phyloP scores from a whole-genome alignment of 2,888 invertebrate genomes.

The Dorcus hopei region DNA sequence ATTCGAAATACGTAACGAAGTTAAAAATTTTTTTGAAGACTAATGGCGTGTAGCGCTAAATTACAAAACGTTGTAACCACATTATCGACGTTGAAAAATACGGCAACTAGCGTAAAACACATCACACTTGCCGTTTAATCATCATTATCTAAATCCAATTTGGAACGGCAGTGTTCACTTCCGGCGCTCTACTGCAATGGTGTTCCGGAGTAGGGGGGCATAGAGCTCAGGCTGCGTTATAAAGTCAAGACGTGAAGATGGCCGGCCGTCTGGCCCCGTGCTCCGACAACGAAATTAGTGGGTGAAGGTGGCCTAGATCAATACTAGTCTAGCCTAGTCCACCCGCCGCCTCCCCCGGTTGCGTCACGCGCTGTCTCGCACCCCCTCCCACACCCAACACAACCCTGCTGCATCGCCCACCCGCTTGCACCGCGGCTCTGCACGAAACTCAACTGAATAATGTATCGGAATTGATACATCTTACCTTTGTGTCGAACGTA shows the following conservation, averaged over 20 bases:
- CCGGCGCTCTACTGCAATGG: slow-evolving; percentile 6
- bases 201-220: slow-evolving; percentile 6
- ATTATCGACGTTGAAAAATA: background rate
- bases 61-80: slow-evolving; percentile 1
- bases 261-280: slow-evolving; percentile 29
- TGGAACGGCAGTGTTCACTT: background rate
- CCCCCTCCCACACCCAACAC: slow-evolving; percentile 17
- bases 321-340: slow-evolving; percentile 47
- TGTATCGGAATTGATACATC: slow-evolving; percentile 40
- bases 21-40: too few species aligned
- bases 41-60: background rate
- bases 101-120: background rate
- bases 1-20: too few species aligned
- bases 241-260: slow-evolving; percentile 35
- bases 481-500: slow-evolving; percentile 17
- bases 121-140: background rate
- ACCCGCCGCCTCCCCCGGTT: slow-evolving; percentile 35
- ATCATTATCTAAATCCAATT: slow-evolving; percentile 3
- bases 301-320: slow-evolving; percentile 51
- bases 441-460: slow-evolving; percentile 33
- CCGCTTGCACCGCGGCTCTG: slow-evolving; percentile 13
- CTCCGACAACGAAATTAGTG: slow-evolving; percentile 47
- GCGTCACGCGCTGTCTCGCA: slow-evolving; percentile 35
- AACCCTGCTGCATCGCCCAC: slow-evolving; percentile 27
- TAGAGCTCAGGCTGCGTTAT: slow-evolving; percentile 21